Conservation (phyloP, 2,113 vertebrate species). For the Catharus fuscescens region DNA sequence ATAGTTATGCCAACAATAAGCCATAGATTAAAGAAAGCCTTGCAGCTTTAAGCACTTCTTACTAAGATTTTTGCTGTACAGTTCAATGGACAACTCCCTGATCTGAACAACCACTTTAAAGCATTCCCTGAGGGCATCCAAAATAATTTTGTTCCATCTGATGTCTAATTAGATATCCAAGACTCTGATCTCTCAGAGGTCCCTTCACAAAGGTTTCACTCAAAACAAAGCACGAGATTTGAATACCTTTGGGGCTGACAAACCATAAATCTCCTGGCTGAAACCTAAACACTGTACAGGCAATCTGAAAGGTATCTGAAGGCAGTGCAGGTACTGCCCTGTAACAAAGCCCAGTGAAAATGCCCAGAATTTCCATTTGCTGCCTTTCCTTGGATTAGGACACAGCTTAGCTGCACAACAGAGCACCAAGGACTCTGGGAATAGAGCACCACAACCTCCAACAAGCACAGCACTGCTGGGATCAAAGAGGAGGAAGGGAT, state of each 20-base stretch:
- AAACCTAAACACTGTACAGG: neutral
- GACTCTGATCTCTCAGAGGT: conserved; percentile 44
- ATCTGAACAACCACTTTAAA: conserved; percentile 67
- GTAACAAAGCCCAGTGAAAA: neutral
- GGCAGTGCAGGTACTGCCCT: neutral
- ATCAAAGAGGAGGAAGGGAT: neutral
- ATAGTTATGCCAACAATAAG: conserved; percentile 47
- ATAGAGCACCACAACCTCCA: neutral
- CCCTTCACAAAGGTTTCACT: conserved; percentile 40
- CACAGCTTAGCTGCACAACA: neutral
- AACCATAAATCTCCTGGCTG: conserved; percentile 14
- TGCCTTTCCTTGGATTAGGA: neutral
- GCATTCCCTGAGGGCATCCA: conserved; percentile 40
- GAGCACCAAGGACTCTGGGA: neutral
- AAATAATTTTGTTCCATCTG: conserved; percentile 49
- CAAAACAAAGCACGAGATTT: conserved; percentile 16
- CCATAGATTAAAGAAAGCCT: conserved; percentile 56
- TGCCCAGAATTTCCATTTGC: neutral
- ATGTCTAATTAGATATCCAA: conserved; percentile 47
- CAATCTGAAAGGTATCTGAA: neutral
- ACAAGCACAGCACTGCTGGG: neutral
- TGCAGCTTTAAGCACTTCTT: conserved; percentile 3
- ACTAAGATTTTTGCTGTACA: neutral
- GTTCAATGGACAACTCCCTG: conserved; percentile 59
- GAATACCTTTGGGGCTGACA: conserved; percentile 34